Evolutionary conservation across 2,888 invertebrate genomes (phyloP).

Genomic region (Anodontia alba): DNA sequence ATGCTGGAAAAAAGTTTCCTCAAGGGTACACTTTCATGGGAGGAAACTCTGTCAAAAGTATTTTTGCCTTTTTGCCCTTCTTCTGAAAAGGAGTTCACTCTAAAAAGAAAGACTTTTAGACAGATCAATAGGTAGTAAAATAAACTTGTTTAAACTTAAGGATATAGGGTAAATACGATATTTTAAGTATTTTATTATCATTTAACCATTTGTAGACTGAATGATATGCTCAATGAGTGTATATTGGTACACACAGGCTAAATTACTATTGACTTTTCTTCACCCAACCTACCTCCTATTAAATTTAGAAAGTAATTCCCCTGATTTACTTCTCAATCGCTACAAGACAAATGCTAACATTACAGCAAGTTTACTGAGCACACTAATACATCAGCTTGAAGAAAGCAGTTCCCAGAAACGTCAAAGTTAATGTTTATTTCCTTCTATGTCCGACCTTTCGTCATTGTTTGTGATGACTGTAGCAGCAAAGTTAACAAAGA

Average conservation of each 20-base stretch:
- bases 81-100: no score
- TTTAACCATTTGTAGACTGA: no score
- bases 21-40: no score
- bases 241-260: background rate
- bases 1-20: no score
- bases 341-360: constrained; percentile 16
- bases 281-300: constrained; percentile 4
- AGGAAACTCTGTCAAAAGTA: no score
- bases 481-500: background rate
- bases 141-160: no score
- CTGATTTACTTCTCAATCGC: constrained; percentile 5
- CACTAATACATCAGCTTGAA: constrained; percentile 32
- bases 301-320: constrained; percentile 6
- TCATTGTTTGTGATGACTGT: constrained; percentile 15
- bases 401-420: constrained; percentile 45
- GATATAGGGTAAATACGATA: no score
- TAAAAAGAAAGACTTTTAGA: no score
- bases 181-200: no score
- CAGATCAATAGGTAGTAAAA: no score
- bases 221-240: background rate
- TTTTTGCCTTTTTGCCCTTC: no score
- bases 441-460: constrained; percentile 7
- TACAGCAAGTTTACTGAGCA: background rate
- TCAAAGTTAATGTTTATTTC: constrained; percentile 46
- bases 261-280: constrained; percentile 3